A percentile compares a stretch with the other conserved stretches of the same genome.
Conservation (phyloP, 2,888 invertebrate genomes). For the Hirtodrosophila trivittata region DNA sequence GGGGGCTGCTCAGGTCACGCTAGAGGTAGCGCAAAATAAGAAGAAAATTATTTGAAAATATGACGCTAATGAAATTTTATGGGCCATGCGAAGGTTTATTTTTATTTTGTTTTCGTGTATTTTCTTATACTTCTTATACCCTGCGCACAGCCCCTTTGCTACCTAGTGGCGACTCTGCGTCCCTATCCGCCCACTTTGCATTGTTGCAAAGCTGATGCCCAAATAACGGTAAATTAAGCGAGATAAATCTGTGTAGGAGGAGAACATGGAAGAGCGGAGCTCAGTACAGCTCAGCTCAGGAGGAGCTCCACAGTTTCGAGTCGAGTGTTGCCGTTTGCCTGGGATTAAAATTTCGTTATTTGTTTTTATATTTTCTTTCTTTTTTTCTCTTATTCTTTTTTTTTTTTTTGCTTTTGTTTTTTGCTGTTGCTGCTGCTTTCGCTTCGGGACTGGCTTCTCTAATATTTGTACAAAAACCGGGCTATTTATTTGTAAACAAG, state of each 20-base stretch:
- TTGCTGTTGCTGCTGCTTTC: slow-evolving; percentile 4
- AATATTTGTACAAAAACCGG: slow-evolving; percentile 56
- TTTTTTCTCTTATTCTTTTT: slow-evolving; percentile 15
- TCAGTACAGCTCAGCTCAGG: slow-evolving; percentile 6
- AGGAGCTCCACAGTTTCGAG: slow-evolving; percentile 27
- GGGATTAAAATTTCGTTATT: slow-evolving; percentile 68
- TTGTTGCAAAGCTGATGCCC: slow-evolving; percentile 77
- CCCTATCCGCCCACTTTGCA: slow-evolving; percentile 39
- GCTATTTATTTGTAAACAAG: slow-evolving; percentile 77
- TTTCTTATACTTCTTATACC: slow-evolving; percentile 22
- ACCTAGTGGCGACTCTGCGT: not conserved
- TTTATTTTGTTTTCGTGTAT: slow-evolving; percentile 70
- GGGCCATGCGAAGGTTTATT: slow-evolving; percentile 80
- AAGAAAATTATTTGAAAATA: slow-evolving; percentile 78
- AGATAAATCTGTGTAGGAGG: slow-evolving; percentile 70
- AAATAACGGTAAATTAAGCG: slow-evolving; percentile 79
- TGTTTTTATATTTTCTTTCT: slow-evolving; percentile 26
- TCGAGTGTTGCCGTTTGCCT: slow-evolving; percentile 61
- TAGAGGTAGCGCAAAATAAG: slow-evolving; percentile 51
- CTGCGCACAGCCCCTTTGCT: not conserved
- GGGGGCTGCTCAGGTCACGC: slow-evolving; percentile 41
- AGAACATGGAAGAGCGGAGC: not conserved
- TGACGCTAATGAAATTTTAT: slow-evolving; percentile 80
- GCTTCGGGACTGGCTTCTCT: slow-evolving; percentile 28
- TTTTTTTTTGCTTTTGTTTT: slow-evolving; percentile 7